These are phyloP conservation scores for Helicoverpa assulta DNA, from an alignment of 2,888 invertebrate species.

Conservation along the genomic window DNA sequence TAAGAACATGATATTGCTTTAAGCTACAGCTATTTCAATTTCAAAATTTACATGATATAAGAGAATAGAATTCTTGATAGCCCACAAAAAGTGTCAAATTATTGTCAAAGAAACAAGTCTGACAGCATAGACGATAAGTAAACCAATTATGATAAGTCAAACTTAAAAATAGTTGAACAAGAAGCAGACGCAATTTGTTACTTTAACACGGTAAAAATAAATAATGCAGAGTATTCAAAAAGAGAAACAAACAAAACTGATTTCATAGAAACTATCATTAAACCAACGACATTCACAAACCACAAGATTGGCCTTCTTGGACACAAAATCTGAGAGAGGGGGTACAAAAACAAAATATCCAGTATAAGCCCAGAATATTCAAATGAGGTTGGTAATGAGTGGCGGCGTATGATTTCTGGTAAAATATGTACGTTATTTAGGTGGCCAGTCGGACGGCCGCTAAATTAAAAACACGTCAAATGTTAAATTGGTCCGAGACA, in stretches of 20 bases:
- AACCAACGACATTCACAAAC: neutral
- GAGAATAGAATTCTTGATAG: no score
- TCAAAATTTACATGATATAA: no score
- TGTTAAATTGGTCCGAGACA: constrained; percentile 90
- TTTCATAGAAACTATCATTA: neutral
- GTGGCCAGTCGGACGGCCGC: constrained; percentile 80
- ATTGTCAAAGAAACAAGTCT: no score
- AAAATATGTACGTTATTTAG: constrained; percentile 86
- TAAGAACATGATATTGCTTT: no score
- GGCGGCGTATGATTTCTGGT: constrained; percentile 84
- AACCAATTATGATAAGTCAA: no score
- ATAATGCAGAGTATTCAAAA: neutral
- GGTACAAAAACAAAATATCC: constrained; percentile 53
- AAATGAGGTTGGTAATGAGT: constrained; percentile 87
- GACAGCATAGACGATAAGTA: no score
- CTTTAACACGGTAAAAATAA: no score
- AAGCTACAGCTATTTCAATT: no score
- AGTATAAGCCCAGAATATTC: constrained; percentile 69
- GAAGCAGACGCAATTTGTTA: no score
- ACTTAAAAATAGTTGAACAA: no score
- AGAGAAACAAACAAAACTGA: neutral
- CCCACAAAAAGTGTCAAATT: no score
- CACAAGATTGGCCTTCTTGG: constrained; percentile 11
- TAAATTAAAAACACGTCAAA: constrained; percentile 91
- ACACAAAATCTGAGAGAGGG: constrained; percentile 38